Conservation (phyloP, 2,888 invertebrate species). For the Leptarthrus brevirostris region DNA sequence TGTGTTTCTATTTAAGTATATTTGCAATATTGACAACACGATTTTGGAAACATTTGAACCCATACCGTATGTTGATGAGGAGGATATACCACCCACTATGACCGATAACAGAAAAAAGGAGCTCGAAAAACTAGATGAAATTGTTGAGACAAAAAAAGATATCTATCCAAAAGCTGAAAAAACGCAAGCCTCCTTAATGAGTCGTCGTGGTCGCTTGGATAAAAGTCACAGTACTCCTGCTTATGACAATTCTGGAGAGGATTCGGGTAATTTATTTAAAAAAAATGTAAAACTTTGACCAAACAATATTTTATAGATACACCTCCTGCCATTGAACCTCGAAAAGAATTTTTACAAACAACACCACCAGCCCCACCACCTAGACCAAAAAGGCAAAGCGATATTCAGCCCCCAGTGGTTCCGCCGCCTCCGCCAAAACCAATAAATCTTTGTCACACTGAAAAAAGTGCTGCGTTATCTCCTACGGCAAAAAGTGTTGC, state of each 20-base stretch:
- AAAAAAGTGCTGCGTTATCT: conserved; percentile 20
- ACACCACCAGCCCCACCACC: conserved; percentile 68
- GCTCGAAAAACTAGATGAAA: background rate
- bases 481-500: background rate
- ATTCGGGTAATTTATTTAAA: conserved; percentile 56
- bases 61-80: conserved; percentile 66
- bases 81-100: conserved; percentile 54
- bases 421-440: conserved; percentile 69
- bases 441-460: conserved; percentile 61
- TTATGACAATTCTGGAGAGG: conserved; percentile 73
- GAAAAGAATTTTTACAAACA: conserved; percentile 64
- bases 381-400: conserved; percentile 62
- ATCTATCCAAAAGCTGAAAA: background rate
- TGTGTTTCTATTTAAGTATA: conserved; percentile 47
- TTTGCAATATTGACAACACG: conserved; percentile 65
- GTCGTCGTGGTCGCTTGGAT: conserved; percentile 73
- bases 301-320: conserved; percentile 56
- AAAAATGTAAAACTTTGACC: conserved; percentile 6
- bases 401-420: conserved; percentile 64
- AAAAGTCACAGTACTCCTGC: conserved; percentile 87
- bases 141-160: background rate
- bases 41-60: conserved; percentile 67
- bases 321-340: conserved; percentile 66
- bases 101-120: background rate
- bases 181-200: conserved; percentile 54